These are phyloP conservation scores for Cataglyphis altisquamis DNA, from an alignment of 2,888 invertebrate genomes.

Conservation along the genomic window DNA sequence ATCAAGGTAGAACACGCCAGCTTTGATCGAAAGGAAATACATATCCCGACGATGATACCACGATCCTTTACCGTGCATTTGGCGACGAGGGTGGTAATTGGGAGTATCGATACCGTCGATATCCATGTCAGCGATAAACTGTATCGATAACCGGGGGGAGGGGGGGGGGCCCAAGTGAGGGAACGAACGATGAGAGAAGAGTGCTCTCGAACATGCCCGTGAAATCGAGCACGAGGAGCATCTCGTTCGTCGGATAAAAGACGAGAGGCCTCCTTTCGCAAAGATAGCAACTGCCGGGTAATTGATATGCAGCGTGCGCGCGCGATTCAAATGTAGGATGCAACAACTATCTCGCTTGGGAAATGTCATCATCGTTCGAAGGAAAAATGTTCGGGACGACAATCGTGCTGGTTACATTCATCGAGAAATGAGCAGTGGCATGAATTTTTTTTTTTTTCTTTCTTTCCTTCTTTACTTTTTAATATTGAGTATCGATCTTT, in stretches of 20 bases:
- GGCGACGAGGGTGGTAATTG: slow-evolving; percentile 43
- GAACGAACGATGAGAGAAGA: slow-evolving; percentile 49
- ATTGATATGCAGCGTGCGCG: slow-evolving; percentile 24
- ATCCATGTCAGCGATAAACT: slow-evolving; percentile 70
- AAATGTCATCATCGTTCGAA: slow-evolving; percentile 31
- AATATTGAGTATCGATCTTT: no score
- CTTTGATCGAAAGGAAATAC: slow-evolving; percentile 4
- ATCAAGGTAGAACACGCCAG: neutral
- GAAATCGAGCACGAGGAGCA: slow-evolving; percentile 38
- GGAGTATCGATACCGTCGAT: slow-evolving; percentile 64
- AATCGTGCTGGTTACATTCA: neutral
- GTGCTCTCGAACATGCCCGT: slow-evolving; percentile 37
- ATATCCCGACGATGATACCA: neutral
- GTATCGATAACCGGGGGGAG: slow-evolving; percentile 64
- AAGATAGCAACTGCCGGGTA: slow-evolving; percentile 33
- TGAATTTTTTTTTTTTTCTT: neutral
- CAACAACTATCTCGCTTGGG: slow-evolving; percentile 25
- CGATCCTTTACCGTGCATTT: slow-evolving; percentile 24
- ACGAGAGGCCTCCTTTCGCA: slow-evolving; percentile 30
- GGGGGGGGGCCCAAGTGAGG: neutral
- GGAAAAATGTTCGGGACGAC: neutral
- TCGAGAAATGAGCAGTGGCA: neutral
- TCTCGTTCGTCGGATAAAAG: slow-evolving; percentile 47
- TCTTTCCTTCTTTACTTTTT: no score
- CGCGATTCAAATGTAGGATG: slow-evolving; percentile 32